phyloP scores from a whole-genome alignment of 2,888 invertebrate species.

The Salticus scenicus region DNA sequence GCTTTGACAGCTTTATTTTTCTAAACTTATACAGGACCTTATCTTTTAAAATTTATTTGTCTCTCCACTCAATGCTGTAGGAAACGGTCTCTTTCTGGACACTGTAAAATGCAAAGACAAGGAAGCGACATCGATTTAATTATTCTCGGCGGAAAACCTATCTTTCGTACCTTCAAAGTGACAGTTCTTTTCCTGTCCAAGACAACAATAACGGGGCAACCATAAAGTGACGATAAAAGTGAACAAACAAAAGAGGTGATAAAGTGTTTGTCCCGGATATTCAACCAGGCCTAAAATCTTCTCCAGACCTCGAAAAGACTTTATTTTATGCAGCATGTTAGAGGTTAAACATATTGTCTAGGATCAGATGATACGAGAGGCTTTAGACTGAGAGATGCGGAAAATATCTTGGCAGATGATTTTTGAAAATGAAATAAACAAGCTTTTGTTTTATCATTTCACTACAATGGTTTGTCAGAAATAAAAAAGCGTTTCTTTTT shows the following conservation, averaged over 20 bases:
- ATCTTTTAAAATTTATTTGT: too few relatives aligned
- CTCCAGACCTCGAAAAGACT: neutral
- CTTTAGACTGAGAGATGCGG: neutral
- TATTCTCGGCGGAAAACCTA: conserved; percentile 1
- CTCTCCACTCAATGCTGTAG: too few relatives aligned
- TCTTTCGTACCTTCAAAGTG: neutral
- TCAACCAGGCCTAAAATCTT: conserved; percentile 15
- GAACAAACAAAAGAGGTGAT: conserved; percentile 12
- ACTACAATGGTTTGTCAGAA: too few relatives aligned
- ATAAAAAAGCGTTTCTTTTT: too few relatives aligned
- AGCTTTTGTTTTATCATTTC: too few relatives aligned
- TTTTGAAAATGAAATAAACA: neutral
- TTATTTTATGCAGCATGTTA: conserved; percentile 1
- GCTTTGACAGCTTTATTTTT: too few relatives aligned
- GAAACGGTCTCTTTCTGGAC: neutral
- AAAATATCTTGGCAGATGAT: neutral
- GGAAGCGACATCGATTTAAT: conserved; percentile 14
- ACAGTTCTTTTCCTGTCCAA: neutral
- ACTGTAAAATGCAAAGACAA: neutral
- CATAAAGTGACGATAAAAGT: neutral
- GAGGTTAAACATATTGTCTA: conserved; percentile 41
- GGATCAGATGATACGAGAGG: conserved; percentile 25
- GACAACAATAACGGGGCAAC: neutral
- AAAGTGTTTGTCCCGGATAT: conserved; percentile 8
- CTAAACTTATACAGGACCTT: too few relatives aligned